Evolutionary conservation across 2,888 invertebrate genomes (phyloP).

Genomic region (Plagiodera versicolora): DNA sequence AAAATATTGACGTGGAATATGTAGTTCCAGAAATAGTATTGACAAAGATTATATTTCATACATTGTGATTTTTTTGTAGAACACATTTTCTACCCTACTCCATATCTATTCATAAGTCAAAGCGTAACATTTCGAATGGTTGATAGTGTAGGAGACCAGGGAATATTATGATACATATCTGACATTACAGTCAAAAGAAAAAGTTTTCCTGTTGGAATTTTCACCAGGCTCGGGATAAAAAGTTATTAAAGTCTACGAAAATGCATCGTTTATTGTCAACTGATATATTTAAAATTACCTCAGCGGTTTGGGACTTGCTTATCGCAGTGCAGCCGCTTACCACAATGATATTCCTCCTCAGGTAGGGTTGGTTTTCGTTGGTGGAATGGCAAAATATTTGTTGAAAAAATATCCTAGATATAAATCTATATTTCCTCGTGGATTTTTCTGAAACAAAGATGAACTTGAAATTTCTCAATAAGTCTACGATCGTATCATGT

Average conservation of each 20-base stretch:
- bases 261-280: slow-evolving; percentile 33
- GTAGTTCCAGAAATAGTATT: too few species aligned
- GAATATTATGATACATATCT: not conserved
- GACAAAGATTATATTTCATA: too few species aligned
- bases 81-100: too few species aligned
- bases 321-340: slow-evolving; percentile 26
- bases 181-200: not conserved
- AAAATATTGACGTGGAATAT: too few species aligned
- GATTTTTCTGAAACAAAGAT: too few species aligned
- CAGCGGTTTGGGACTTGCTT: slow-evolving; percentile 33
- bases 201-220: not conserved
- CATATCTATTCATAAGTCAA: too few species aligned
- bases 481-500: too few species aligned
- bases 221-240: slow-evolving; percentile 17
- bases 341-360: slow-evolving; percentile 10
- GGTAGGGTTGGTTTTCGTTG: not conserved
- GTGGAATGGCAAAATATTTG: not conserved
- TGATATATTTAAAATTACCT: slow-evolving; percentile 35
- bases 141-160: too few species aligned
- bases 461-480: too few species aligned
- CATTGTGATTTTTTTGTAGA: too few species aligned
- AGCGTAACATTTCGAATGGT: too few species aligned
- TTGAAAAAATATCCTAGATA: not conserved
- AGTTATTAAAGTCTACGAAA: slow-evolving; percentile 28
- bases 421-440: too few species aligned